Evolutionary conservation across 2,888 invertebrate genomes (phyloP).

Genomic region (Octodonta nipae): DNA sequence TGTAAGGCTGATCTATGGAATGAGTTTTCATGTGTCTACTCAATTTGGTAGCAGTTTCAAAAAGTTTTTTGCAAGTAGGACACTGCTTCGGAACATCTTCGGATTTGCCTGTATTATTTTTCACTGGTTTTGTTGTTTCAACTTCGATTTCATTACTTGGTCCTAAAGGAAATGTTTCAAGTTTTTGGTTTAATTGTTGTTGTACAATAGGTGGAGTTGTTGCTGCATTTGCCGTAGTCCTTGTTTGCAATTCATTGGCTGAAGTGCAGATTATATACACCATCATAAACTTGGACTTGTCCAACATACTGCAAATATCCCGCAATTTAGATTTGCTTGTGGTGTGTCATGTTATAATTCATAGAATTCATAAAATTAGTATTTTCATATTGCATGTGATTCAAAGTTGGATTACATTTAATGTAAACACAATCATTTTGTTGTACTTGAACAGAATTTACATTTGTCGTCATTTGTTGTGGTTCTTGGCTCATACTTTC

Average conservation of each 20-base stretch:
- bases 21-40: constrained; percentile 35
- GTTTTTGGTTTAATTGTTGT: too few relatives aligned
- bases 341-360: constrained; percentile 27
- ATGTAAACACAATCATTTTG: constrained; percentile 29
- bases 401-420: constrained; percentile 27
- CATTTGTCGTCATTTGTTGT: too few relatives aligned
- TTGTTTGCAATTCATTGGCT: constrained; percentile 17
- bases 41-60: constrained; percentile 21
- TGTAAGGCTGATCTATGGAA: constrained; percentile 33
- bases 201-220: too few relatives aligned
- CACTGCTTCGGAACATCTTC: constrained; percentile 28
- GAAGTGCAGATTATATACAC: constrained; percentile 28
- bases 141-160: too few relatives aligned
- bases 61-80: constrained; percentile 31
- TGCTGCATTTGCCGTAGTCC: constrained; percentile 11
- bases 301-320: constrained; percentile 27
- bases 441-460: too few relatives aligned
- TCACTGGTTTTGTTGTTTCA: too few relatives aligned
- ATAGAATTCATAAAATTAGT: constrained; percentile 22
- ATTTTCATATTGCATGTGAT: constrained; percentile 22
- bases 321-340: constrained; percentile 24
- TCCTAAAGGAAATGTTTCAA: too few relatives aligned
- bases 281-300: constrained; percentile 29
- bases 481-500: too few relatives aligned
- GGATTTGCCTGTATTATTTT: constrained; percentile 10